A percentile compares a stretch with the other conserved stretches of the same genome.
phyloP scores from a whole-genome alignment of 2,888 invertebrate genomes.

The Agrochola lychnidis region DNA sequence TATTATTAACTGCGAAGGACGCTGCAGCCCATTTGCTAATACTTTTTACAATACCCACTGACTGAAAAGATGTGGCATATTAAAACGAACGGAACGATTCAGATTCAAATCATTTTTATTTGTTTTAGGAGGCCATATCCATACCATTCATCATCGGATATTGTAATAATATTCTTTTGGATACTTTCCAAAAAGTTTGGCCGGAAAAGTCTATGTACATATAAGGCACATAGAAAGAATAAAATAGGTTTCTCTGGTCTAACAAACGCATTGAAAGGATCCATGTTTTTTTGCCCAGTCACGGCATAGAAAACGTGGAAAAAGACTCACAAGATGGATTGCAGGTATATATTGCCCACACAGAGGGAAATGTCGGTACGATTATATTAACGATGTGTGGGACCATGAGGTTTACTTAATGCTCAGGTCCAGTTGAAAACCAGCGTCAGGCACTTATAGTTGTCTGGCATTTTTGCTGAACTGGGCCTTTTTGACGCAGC shows the following conservation, averaged over 20 bases:
- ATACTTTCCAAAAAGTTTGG: constrained; percentile 42
- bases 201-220: background rate
- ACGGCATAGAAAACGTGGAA: constrained; percentile 10
- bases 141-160: constrained; percentile 36
- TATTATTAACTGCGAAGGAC: background rate
- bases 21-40: background rate
- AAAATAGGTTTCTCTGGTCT: background rate
- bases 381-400: constrained; percentile 34
- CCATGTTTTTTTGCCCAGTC: constrained; percentile 15
- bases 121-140: constrained; percentile 23
- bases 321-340: constrained; percentile 32
- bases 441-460: too few relatives aligned
- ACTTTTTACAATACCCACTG: background rate
- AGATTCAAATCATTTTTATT: constrained; percentile 32
- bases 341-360: constrained; percentile 13
- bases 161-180: constrained; percentile 46
- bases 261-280: constrained; percentile 13
- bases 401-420: constrained; percentile 9
- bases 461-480: too few relatives aligned
- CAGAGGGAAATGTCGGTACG: constrained; percentile 1
- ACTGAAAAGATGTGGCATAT: background rate
- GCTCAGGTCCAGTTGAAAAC: too few relatives aligned
- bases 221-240: background rate
- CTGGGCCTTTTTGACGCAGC: too few relatives aligned
- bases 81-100: constrained; percentile 19